A percentile compares a stretch with the other conserved stretches of the same genome.
These are phyloP conservation scores for Diabrotica balteata DNA, from an alignment of 2,888 invertebrate species.

Conservation along the genomic window DNA sequence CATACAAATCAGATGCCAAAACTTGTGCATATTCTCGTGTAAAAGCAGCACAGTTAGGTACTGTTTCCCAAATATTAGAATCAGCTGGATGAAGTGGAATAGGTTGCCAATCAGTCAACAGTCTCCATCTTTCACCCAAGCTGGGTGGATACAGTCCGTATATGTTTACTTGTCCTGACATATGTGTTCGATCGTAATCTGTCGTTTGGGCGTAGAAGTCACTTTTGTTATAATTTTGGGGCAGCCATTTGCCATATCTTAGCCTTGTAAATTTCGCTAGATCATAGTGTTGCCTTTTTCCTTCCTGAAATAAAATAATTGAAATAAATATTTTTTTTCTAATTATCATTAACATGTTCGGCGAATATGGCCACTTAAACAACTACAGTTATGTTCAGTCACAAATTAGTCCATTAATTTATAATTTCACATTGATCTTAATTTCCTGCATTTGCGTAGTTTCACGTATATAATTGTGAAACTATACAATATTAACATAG, in stretches of 20 bases:
- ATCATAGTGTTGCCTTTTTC: conserved; percentile 74
- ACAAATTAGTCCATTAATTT: no score
- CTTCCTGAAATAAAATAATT: conserved; percentile 49
- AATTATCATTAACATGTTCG: no score
- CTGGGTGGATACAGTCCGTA: conserved; percentile 74
- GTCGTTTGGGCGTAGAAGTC: conserved; percentile 71
- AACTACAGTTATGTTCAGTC: no score
- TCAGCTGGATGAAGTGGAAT: conserved; percentile 71
- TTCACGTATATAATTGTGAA: no score
- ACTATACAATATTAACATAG: no score
- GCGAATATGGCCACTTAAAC: no score
- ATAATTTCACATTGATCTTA: no score
- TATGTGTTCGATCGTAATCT: conserved; percentile 83
- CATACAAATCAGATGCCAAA: conserved; percentile 31
- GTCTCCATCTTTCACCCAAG: conserved; percentile 66
- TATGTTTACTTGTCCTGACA: conserved; percentile 80
- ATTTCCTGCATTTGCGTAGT: no score
- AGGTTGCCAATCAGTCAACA: conserved; percentile 71
- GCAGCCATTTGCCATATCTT: conserved; percentile 69
- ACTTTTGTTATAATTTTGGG: conserved; percentile 60
- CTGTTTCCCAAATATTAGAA: conserved; percentile 57
- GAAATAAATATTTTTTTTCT: no score
- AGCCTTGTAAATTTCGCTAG: conserved; percentile 75
- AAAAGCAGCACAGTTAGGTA: conserved; percentile 15
- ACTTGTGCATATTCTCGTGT: conserved; percentile 1